Conservation (phyloP, 2,888 invertebrate genomes). For the Anagyrus pseudococci region DNA sequence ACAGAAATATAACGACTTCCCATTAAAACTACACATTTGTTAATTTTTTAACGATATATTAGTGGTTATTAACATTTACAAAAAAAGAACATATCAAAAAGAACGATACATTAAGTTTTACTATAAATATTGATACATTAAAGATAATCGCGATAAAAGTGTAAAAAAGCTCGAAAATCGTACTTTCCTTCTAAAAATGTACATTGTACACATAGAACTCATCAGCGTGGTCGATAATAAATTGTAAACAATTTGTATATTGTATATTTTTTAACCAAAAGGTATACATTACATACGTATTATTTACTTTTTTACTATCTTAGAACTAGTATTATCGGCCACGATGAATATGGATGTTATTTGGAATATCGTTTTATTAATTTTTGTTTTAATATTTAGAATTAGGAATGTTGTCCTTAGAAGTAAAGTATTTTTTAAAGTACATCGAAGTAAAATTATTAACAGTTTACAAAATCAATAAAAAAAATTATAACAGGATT, state of each 20-base stretch:
- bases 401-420: too few species aligned
- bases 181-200: conserved; percentile 31
- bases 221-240: conserved; percentile 19
- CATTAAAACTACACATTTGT: not conserved
- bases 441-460: conserved; percentile 2
- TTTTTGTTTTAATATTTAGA: too few species aligned
- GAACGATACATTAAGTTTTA: conserved; percentile 24
- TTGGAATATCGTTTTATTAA: too few species aligned
- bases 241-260: conserved; percentile 14
- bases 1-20: not conserved
- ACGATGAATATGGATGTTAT: too few species aligned
- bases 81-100: conserved; percentile 17
- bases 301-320: too few species aligned
- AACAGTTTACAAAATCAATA: conserved; percentile 1
- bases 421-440: too few species aligned
- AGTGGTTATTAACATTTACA: conserved; percentile 14
- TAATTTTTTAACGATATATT: not conserved
- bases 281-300: not conserved
- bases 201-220: conserved; percentile 23
- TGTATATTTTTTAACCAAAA: not conserved
- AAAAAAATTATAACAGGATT: not conserved
- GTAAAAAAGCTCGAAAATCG: conserved; percentile 32
- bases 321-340: not conserved
- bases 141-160: conserved; percentile 24
- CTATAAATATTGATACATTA: conserved; percentile 22